phyloP scores from a whole-genome alignment of 2,888 invertebrate genomes.

The Sycophila texana region DNA sequence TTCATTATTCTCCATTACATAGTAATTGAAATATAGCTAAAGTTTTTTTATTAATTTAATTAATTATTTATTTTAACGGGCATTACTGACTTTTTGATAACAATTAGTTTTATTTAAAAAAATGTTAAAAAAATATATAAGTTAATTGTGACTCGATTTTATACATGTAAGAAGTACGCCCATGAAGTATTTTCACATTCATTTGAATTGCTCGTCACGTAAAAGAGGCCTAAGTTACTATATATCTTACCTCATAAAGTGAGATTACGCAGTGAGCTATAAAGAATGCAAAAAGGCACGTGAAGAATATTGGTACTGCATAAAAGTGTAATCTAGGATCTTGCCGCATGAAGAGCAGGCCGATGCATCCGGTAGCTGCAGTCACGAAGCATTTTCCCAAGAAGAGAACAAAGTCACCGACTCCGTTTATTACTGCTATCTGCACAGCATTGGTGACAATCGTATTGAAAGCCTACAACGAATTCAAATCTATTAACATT shows the following conservation, averaged over 20 bases:
- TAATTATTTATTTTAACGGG: background rate
- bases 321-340: conserved; percentile 87
- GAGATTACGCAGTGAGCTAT: conserved; percentile 95
- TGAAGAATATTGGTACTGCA: conserved; percentile 90
- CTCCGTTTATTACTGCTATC: conserved; percentile 93
- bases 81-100: too few relatives aligned
- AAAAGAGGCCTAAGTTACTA: too few relatives aligned
- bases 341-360: conserved; percentile 85
- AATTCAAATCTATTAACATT: conserved; percentile 13
- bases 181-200: too few relatives aligned
- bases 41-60: background rate
- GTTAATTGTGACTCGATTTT: too few relatives aligned
- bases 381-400: conserved; percentile 91
- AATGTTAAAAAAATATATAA: too few relatives aligned
- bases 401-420: conserved; percentile 95
- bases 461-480: conserved; percentile 88
- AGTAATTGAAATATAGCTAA: background rate
- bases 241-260: conserved; percentile 88
- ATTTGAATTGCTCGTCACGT: background rate
- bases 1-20: conserved; percentile 3
- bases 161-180: background rate
- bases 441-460: conserved; percentile 89
- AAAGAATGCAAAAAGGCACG: conserved; percentile 91
- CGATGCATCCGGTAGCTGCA: conserved; percentile 87
- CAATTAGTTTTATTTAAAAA: background rate